phyloP scores from a whole-genome alignment of 1,140 invertebrate genomes.

The Pseudoatta argentina region DNA sequence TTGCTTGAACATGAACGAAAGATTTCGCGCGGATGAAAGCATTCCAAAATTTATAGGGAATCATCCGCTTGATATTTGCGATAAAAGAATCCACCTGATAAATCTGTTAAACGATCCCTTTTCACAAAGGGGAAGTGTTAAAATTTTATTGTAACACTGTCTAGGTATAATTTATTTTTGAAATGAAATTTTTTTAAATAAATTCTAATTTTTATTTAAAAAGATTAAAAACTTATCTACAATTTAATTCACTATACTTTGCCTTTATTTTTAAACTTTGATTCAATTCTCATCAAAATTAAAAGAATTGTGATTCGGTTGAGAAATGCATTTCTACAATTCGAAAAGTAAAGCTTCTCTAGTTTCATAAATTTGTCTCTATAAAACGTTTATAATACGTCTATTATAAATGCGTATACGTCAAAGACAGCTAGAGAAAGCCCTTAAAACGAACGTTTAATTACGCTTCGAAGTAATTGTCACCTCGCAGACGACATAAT shows the following conservation, averaged over 20 bases:
- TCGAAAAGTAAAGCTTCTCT: neutral
- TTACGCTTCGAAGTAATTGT: slow-evolving; percentile 56
- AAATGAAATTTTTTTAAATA: neutral
- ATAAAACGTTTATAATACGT: neutral
- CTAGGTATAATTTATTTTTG: neutral
- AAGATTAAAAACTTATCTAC: neutral
- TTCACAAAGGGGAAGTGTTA: neutral
- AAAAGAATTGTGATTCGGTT: neutral
- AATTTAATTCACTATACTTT: neutral
- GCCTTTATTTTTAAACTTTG: neutral
- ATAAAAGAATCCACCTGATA: neutral
- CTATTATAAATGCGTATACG: slow-evolving; percentile 11
- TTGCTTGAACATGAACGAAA: slow-evolving; percentile 58
- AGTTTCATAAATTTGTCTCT: neutral
- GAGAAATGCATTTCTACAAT: neutral
- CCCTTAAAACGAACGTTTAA: slow-evolving; percentile 67
- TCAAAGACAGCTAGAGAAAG: neutral
- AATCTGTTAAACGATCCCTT: neutral
- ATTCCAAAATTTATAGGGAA: neutral
- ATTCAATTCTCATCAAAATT: neutral
- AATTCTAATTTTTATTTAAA: neutral
- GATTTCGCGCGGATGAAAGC: slow-evolving; percentile 35
- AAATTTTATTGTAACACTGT: neutral
- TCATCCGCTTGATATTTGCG: neutral
- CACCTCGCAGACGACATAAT: slow-evolving; percentile 42